Conservation (phyloP, 2,113 vertebrate species). For the Pachycephala philippinensis region DNA sequence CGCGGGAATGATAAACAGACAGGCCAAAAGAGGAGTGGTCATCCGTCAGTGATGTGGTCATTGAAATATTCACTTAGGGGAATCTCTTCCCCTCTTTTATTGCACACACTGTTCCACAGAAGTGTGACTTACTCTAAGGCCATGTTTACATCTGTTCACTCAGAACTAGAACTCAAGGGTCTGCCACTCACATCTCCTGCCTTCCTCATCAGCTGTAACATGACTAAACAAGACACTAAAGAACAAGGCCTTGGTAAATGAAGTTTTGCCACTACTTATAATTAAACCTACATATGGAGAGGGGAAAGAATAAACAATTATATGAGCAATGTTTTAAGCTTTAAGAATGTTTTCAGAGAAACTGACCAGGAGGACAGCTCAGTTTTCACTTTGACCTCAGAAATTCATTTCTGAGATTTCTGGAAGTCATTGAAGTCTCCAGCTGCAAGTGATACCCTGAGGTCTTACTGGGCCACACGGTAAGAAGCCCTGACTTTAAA, state of each 20-base stretch:
- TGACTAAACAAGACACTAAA: neutral
- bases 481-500: neutral
- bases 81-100: neutral
- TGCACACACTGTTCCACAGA: neutral
- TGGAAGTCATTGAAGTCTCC: neutral
- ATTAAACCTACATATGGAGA: neutral
- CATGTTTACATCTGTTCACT: neutral
- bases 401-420: neutral
- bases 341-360: neutral
- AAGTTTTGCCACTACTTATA: neutral
- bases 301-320: neutral
- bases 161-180: neutral
- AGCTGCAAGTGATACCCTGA: neutral
- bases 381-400: neutral
- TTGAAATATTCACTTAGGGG: neutral
- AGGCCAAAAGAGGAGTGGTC: neutral
- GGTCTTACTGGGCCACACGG: accelerated
- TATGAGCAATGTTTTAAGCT: neutral
- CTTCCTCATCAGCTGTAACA: neutral
- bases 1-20: neutral
- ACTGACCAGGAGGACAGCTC: neutral
- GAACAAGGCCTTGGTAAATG: neutral
- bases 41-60: neutral
- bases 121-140: neutral
- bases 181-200: neutral